These are phyloP conservation scores for Trinorchestia longiramus DNA, from an alignment of 1,140 invertebrate genomes.

Conservation along the genomic window DNA sequence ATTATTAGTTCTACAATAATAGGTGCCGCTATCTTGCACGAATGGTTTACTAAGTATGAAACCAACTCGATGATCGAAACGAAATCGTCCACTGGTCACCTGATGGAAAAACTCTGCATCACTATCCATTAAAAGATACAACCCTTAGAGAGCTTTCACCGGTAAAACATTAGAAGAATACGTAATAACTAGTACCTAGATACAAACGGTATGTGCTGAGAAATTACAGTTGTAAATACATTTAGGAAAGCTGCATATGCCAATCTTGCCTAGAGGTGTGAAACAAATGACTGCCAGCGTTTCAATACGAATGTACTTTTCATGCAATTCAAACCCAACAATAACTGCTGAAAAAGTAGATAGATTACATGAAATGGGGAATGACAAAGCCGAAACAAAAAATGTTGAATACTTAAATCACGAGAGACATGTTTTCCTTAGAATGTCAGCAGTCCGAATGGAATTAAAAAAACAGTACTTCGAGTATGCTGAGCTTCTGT, in stretches of 20 bases:
- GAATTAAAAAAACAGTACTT: background rate
- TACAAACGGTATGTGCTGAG: too few relatives aligned
- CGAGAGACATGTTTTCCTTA: background rate
- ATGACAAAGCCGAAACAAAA: background rate
- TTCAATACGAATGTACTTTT: background rate
- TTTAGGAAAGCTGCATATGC: background rate
- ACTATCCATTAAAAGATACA: background rate
- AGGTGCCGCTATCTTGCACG: background rate
- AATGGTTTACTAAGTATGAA: background rate
- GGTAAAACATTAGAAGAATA: too few relatives aligned
- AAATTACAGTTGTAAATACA: background rate
- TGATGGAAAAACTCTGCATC: background rate
- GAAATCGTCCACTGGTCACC: background rate
- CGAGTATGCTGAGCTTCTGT: background rate
- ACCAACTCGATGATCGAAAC: background rate
- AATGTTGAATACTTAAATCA: background rate
- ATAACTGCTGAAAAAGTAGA: background rate
- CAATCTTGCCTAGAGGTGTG: background rate
- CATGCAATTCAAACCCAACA: background rate
- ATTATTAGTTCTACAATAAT: background rate
- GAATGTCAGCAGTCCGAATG: background rate
- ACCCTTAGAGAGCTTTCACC: background rate
- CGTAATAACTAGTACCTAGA: too few relatives aligned
- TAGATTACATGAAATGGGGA: background rate
- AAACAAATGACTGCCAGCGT: background rate